These are phyloP conservation scores for Polyergus mexicanus DNA, from an alignment of 1,140 invertebrate genomes.

Conservation along the genomic window DNA sequence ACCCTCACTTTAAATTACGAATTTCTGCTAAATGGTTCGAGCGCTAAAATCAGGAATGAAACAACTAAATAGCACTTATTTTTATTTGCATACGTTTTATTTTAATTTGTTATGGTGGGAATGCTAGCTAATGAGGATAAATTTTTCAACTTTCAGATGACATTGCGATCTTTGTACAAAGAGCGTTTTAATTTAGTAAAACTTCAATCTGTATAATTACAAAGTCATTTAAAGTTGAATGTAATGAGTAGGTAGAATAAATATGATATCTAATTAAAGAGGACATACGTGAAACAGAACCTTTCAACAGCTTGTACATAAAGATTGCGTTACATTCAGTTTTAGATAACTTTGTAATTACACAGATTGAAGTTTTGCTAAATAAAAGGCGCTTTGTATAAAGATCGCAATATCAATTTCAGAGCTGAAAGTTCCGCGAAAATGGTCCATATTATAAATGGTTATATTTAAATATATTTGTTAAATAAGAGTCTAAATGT, in stretches of 20 bases:
- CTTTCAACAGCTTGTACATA: neutral
- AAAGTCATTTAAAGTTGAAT: constrained; percentile 6
- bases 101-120: too few relatives aligned
- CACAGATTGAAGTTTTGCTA: constrained; percentile 17
- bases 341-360: constrained; percentile 21
- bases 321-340: neutral
- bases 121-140: too few relatives aligned
- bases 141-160: neutral
- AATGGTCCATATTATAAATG: too few relatives aligned
- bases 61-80: too few relatives aligned
- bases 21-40: too few relatives aligned
- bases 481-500: neutral
- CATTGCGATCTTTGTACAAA: neutral
- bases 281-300: too few relatives aligned
- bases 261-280: constrained; percentile 1
- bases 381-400: neutral
- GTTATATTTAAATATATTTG: too few relatives aligned
- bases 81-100: too few relatives aligned
- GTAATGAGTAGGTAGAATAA: neutral
- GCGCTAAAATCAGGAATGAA: too few relatives aligned
- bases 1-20: too few relatives aligned
- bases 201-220: constrained; percentile 30
- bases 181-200: neutral
- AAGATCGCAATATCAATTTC: neutral
- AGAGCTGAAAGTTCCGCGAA: too few relatives aligned